Base-by-base conservation (phyloP, 1,140 invertebrate genomes). In the Pinna nobilis region DNA sequence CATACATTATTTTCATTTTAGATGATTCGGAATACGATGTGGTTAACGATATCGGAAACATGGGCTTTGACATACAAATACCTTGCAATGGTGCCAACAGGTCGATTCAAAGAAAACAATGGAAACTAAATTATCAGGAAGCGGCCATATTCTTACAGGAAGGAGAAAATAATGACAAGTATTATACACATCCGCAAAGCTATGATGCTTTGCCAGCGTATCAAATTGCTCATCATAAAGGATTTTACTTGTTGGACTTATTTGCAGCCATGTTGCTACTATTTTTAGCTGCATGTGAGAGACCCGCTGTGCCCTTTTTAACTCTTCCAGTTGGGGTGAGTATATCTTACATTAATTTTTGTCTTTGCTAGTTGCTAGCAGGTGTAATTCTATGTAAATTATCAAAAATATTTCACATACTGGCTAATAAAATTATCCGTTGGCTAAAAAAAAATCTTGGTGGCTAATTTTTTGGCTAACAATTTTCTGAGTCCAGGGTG, bases 141-240 rank as follows among this genome's bases (percentile, higher is more conserved):
- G 95, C 95, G 50, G 93, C 95, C 60, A 96, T 96, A 60, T 89
- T 80, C 68, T 75, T 88, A 41, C 86, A 96, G 93, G 96, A 97
- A 93, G 96, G 95, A 13, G 92, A 93, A 88, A 96, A 97, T 83
- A 97, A 97, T 90, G 95, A 97, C 88, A 97, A 97, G 87, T 97
- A 96, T 86, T 94, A 95, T 83, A 95, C 94, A 5, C 95, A 97
- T 89, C 96, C 96, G 0, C 92, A 92, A 47, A 93, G 93, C 85
- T 93, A 93, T 28, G 93, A 94, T 82, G 94, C 95, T 84, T 88
- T 97, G 59, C 95, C 95, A 11, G 94, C 95, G 0, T 97, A 97
- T 87, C 90, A 96, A 23, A 89, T 96, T 47, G 95, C 96, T 0
- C 95, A 97, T 87, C 96, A 96, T 85, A 92, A 92, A 72, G 95